Base-by-base conservation (phyloP, 2,113 vertebrate genomes). In the Marmota flaviventris region DNA sequence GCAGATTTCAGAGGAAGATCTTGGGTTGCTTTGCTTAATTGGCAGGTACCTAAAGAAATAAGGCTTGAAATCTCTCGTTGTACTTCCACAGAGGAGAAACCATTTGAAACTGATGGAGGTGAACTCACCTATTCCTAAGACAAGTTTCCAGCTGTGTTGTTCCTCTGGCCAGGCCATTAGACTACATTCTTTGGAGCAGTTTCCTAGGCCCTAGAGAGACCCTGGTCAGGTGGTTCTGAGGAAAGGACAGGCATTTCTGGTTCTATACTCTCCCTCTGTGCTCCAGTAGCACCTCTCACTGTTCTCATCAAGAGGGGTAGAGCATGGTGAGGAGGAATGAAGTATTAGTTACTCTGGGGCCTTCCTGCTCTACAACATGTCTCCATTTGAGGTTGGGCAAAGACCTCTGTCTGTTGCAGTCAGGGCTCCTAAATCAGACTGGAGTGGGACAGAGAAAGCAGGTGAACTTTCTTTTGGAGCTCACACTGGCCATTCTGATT, bases 1-100 rank as follows among this genome's bases (percentile, higher is more conserved):
- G 8, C 17, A 83, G 58, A 42, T 48, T 39, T 77, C 61, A 25
- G 5, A 7, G 89, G 32, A 69, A 86, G 81, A 75, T 22, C 51
- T n/a, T 86, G 39, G 73, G 76, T 24, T 79, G 72, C 78, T 92
- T 70, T 77, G 65, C 24, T 2, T 69, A 92, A 91, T 29, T 48
- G 16, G 82, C 0, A 27, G 27, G 63, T 72, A 12, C 22, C 75
- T 87, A 29, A 79, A 83, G 85, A 87, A 90, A n/a, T 83, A 70
- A 78, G 70, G 61, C 39, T 58, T 79, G 56, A 79, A 96, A 90
- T 94, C 34, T 90, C 42, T 93, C 56, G 10, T 32, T 84, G 17
- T 87, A 63, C 42, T 92, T 94, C 63, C 51, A 18, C 14, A 17
- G 83, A 75, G 85, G 69, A 10, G 39, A 78, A 61, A 78, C 42